Evolutionary conservation across 2,797 vertebrate species (phyloP).

Genomic region (Liparis tanakae): DNA sequence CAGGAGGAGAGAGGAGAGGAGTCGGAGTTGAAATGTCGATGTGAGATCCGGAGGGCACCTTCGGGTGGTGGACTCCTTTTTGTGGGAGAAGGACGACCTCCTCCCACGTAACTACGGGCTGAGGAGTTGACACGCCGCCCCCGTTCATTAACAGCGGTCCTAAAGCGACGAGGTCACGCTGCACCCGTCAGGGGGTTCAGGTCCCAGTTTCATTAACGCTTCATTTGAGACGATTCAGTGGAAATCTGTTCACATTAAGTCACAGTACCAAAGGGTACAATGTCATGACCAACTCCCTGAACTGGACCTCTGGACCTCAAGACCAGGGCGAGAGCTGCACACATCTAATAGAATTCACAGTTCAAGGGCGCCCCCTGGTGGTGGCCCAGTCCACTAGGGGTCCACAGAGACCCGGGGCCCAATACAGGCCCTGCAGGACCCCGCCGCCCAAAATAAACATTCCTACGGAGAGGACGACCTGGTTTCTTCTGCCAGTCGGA

Average conservation of each 20-base stretch:
- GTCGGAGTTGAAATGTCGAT: constrained; percentile 3
- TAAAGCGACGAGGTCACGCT: constrained; percentile 55
- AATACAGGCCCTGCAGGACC: constrained; percentile 86
- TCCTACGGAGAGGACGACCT: constrained; percentile 83
- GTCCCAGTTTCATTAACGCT: constrained; percentile 72
- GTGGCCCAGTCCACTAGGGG: constrained; percentile 72
- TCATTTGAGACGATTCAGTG: constrained; percentile 49
- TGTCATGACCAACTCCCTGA: background rate
- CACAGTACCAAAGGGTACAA: background rate
- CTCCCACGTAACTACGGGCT: constrained; percentile 31
- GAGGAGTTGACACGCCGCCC: background rate
- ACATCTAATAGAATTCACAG: constrained; percentile 13
- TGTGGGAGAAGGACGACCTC: constrained; percentile 2
- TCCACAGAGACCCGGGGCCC: constrained; percentile 80
- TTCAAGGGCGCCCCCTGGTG: constrained; percentile 69
- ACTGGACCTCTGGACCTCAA: constrained; percentile 17
- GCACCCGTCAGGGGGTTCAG: constrained; percentile 60
- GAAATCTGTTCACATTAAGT: constrained; percentile 20
- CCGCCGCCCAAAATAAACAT: constrained; percentile 85
- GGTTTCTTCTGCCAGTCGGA: constrained; percentile 82
- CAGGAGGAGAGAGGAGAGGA: constrained; percentile 15
- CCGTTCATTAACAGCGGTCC: constrained; percentile 24
- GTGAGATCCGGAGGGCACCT: constrained; percentile 48
- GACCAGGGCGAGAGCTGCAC: constrained; percentile 24
- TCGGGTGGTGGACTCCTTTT: constrained; percentile 38